Evolutionary conservation across 2,113 vertebrate genomes (phyloP), one percentile per base, ranked within the genome.

Genomic region (Myanophis thanlyinensis): DNA sequence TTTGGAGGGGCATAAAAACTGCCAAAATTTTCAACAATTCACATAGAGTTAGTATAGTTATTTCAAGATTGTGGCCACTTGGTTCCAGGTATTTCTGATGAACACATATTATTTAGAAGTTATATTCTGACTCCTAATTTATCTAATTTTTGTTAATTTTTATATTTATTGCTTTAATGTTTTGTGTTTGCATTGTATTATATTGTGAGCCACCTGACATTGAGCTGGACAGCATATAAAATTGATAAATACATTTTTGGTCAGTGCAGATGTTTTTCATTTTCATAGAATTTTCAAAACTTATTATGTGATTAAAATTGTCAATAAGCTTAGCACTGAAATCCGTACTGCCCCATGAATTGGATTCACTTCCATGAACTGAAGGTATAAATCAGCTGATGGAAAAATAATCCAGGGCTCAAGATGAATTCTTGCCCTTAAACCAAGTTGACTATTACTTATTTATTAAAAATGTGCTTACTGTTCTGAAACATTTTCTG

Each of bases 401-500:
- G 25, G 44, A 30, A 86, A 48, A 27, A 86, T 47, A 86, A 86
- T 47, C 25, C 25, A 30, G 23, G 5, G 5, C 10, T 25, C 44
- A 47, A 46, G 46, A 27, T 27, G 46, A 44, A 80, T 44, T 80
- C 35, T 22, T 80, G 18, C 73, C 2, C 7, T 80, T 44, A 44
- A 3, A 80, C 67, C 35, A 40, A 18, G 18, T 40, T 40, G 67
- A 20, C 1, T 80, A 22, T 44, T 44, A 7, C 35, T 80, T 44
- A 80, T 80, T 44, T 9, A 80, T 80, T 80, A 44, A 80, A 80
- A 80, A 0, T 84, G 73, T 91, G 25, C 12, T 88, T 85, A 88
- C 53, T 86, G 25, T 48, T 93, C 89, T 85, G 85, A 27, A 8
- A 53, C 89, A 56, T 56, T 53, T 93, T 93, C 86, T 53, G 9